Evolutionary conservation across 2,113 vertebrate species (phyloP), one percentile per base, ranked within the genome.

Genomic region (Platysternon megacephalum): DNA sequence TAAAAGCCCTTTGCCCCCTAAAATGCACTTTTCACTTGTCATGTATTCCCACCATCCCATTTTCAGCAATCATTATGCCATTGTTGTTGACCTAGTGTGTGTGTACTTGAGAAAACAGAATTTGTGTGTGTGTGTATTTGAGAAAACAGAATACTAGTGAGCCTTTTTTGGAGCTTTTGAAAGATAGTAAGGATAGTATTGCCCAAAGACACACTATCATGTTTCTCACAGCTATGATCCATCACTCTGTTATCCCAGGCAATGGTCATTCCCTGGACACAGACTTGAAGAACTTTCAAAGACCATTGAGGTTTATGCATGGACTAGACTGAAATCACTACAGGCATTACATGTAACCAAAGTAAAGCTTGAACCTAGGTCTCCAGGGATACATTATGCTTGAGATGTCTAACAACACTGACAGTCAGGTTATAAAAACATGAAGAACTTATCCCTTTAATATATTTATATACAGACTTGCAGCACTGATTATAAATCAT

Each of bases 341-440:
- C 7, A 1, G 2, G 39, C 78, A 2, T 0, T 79, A 8, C 5
- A 29, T 11, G 26, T 26, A 13, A 10, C 35, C 56, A 42, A 53
- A 55, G 26, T 35, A 13, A 44, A 76, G n/a, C 72, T 76, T 76
- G 22, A 76, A 76, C 39, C n/a, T 24, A 42, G 61, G 17, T 14
- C 26, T 88, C 28, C 87, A 51, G 24, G 49, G 58, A 78, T 3
- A 4, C 21, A 56, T 88, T 2, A 11, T 1, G 2, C 86, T 49
- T 32, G 22, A 80, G 65, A 65, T 58, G 48, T 58, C n/a, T 6
- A 7, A n/a, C 82, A 82, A 6, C 11, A 1, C 21, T 10, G 48
- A 44, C 39, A 16, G 3, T 58, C 65, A 19, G 39, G 16, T 0
- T 87, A 4, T 5, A 85, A 1, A 26, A 72, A 1, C 44, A 35